Evolutionary conservation across 1,140 invertebrate genomes (phyloP).

Genomic region (Choristoneura fumiferana): DNA sequence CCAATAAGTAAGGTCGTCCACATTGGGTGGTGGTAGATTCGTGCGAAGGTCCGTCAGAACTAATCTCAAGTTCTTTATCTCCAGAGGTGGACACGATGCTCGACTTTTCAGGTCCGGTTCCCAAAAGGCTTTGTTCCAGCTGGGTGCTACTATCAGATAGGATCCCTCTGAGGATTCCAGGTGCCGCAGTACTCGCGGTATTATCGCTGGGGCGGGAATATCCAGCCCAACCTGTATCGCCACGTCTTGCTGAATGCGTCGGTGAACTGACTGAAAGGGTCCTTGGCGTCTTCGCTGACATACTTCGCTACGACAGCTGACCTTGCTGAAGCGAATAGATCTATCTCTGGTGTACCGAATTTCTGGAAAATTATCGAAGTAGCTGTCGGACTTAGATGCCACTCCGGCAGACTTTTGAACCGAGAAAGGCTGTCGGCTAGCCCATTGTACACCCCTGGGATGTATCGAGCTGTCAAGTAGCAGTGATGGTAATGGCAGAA

Average conservation of each 20-base stretch:
- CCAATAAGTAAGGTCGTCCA: no score
- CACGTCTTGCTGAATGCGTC: slow-evolving; percentile 38
- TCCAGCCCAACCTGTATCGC: slow-evolving; percentile 34
- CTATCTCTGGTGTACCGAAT: slow-evolving; percentile 35
- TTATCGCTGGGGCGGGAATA: slow-evolving; percentile 40
- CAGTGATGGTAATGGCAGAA: not conserved
- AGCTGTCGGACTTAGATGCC: slow-evolving; percentile 29
- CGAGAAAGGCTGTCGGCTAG: slow-evolving; percentile 39
- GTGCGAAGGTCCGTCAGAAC: no score
- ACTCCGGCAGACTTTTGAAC: slow-evolving; percentile 30
- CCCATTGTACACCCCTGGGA: slow-evolving; percentile 34
- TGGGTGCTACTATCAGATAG: slow-evolving; percentile 32
- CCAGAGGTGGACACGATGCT: no score
- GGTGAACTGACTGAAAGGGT: slow-evolving; percentile 30
- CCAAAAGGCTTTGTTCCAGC: slow-evolving; percentile 33
- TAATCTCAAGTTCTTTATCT: no score
- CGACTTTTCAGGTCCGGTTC: no score
- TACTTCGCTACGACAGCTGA: slow-evolving; percentile 34
- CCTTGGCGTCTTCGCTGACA: slow-evolving; percentile 29
- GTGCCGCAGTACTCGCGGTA: slow-evolving; percentile 32
- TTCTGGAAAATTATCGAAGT: slow-evolving; percentile 27
- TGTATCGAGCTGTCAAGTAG: slow-evolving; percentile 25
- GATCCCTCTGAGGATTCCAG: slow-evolving; percentile 27
- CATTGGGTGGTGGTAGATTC: no score
- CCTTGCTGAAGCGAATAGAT: slow-evolving; percentile 34